These are phyloP conservation scores for Pogonocichla stellata DNA, from an alignment of 2,113 vertebrate genomes.

Conservation along the genomic window DNA sequence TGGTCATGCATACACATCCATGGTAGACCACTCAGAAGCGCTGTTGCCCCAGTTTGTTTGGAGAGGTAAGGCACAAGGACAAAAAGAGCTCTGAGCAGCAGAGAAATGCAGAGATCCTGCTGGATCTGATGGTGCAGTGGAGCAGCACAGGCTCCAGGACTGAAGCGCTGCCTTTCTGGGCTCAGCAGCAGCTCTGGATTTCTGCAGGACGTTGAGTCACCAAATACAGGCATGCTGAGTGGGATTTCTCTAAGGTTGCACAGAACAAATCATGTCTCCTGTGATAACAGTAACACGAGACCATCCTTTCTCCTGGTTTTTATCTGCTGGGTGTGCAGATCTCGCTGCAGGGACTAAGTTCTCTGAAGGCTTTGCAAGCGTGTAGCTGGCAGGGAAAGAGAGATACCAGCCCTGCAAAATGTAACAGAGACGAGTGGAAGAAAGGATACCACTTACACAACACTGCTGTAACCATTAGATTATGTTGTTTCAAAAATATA, in stretches of 20 bases:
- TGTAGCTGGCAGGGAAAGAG: not conserved
- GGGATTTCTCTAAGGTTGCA: not conserved
- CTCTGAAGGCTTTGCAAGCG: not conserved
- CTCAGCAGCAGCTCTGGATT: not conserved
- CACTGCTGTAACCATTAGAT: not conserved
- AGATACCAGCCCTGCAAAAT: not conserved
- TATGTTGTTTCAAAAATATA: not conserved
- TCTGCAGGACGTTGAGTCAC: not conserved
- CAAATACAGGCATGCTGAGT: not conserved
- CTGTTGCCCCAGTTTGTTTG: not conserved
- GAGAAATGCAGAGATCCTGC: not conserved
- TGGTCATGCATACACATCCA: not conserved
- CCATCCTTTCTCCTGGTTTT: not conserved
- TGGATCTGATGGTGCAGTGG: accelerated
- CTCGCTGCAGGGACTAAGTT: not conserved
- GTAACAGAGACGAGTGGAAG: not conserved
- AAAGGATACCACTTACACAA: not conserved
- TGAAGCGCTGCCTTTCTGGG: accelerated
- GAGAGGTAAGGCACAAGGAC: not conserved
- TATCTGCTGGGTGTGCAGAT: not conserved
- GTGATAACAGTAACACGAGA: not conserved
- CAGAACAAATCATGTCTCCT: not conserved
- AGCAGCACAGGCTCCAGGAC: not conserved
- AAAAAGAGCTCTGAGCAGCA: not conserved
- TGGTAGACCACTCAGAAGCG: not conserved